A percentile compares a stretch with the other conserved stretches of the same genome.
These are phyloP conservation scores for Sclerodermus sp. DNA, from an alignment of 2,888 invertebrate genomes.

Conservation along the genomic window DNA sequence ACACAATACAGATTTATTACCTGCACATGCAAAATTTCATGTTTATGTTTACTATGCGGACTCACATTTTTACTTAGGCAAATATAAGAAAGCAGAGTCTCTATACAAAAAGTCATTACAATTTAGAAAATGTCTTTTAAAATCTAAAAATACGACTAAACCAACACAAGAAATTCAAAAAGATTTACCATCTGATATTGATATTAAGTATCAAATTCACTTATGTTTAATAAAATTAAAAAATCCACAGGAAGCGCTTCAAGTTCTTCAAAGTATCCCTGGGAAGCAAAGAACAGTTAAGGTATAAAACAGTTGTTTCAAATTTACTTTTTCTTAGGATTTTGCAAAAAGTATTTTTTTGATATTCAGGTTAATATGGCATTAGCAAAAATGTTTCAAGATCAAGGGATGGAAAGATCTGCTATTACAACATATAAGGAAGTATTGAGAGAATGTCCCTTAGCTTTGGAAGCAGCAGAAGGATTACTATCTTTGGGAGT, in stretches of 20 bases:
- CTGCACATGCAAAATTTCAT: constrained; percentile 68
- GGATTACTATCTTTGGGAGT: constrained; percentile 72
- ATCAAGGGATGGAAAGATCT: constrained; percentile 70
- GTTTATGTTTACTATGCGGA: constrained; percentile 71
- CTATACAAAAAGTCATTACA: constrained; percentile 68
- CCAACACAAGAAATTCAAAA: constrained; percentile 59
- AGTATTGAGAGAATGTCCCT: constrained; percentile 73
- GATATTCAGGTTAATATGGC: constrained; percentile 65
- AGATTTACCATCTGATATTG: constrained; percentile 64
- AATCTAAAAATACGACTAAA: constrained; percentile 59
- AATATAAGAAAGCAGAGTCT: constrained; percentile 71
- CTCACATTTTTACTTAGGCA: constrained; percentile 67
- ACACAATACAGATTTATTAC: constrained; percentile 66
- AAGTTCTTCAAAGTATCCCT: constrained; percentile 63
- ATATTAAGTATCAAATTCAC: constrained; percentile 74
- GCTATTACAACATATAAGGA: constrained; percentile 78
- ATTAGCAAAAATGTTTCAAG: constrained; percentile 72
- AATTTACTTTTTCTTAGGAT: neutral
- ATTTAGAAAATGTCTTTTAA: constrained; percentile 66
- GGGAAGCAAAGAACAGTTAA: constrained; percentile 71
- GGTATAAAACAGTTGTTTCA: constrained; percentile 48
- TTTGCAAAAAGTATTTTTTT: constrained; percentile 2
- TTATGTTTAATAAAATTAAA: constrained; percentile 70
- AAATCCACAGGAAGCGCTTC: constrained; percentile 65
- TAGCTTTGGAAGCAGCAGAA: constrained; percentile 75